phyloP scores from a whole-genome alignment of 2,113 vertebrate species.

The Tenrec ecaudatus region DNA sequence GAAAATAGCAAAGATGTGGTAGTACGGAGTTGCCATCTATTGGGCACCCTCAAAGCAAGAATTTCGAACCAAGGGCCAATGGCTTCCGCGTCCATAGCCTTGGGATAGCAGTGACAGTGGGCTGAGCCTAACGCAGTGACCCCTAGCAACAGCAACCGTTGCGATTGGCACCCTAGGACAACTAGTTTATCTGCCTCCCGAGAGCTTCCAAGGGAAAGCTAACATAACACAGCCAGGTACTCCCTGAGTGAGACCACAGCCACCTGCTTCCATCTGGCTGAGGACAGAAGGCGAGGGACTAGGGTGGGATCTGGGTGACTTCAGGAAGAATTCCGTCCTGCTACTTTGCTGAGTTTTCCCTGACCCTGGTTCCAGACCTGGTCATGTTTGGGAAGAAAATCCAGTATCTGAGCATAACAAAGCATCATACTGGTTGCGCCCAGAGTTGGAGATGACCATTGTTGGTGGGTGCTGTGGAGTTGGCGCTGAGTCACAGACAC shows the following conservation, averaged over 20 bases:
- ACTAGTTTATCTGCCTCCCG: not conserved
- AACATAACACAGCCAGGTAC: too few relatives aligned
- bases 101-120: too few relatives aligned
- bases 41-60: too few relatives aligned
- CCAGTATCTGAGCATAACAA: not conserved
- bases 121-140: not conserved
- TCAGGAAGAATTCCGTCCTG: not conserved
- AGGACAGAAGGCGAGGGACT: not conserved
- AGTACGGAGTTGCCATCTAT: too few relatives aligned
- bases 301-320: rapidly evolving
- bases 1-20: too few relatives aligned
- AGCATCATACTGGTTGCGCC: not conserved
- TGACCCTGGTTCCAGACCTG: not conserved
- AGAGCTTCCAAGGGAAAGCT: not conserved
- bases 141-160: not conserved
- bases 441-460: not conserved
- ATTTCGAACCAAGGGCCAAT: too few relatives aligned
- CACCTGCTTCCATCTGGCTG: not conserved
- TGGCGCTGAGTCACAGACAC: too few relatives aligned
- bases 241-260: not conserved
- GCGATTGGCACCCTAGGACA: not conserved
- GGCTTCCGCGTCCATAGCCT: too few relatives aligned
- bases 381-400: not conserved
- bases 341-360: not conserved
- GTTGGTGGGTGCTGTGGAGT: too few relatives aligned